A percentile compares a stretch with the other conserved stretches of the same genome.
Conservation (phyloP, 1,140 invertebrate genomes). For the Ditylenchus dipsaci region DNA sequence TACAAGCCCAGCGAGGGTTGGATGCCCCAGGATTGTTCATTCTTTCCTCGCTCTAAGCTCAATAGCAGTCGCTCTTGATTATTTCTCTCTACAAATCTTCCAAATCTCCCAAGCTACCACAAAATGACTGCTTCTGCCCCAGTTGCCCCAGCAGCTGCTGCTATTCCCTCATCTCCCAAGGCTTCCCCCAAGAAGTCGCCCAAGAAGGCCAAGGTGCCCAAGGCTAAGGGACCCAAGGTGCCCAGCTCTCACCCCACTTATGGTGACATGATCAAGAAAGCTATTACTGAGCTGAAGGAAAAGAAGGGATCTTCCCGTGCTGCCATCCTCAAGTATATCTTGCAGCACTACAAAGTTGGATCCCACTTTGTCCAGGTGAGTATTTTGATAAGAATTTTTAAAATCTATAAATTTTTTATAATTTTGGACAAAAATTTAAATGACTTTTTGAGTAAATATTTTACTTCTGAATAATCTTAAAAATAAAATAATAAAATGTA, state of each 20-base stretch:
- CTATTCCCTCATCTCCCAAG: background rate
- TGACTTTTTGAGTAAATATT: background rate
- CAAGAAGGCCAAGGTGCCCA: conserved; percentile 8
- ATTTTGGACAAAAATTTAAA: background rate
- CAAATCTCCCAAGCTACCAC: background rate
- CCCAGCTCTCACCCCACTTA: conserved; percentile 34
- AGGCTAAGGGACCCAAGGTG: conserved; percentile 7
- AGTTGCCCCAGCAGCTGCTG: conserved; percentile 1
- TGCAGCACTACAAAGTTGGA: conserved; percentile 59
- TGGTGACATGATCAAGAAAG: conserved; percentile 40
- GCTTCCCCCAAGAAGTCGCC: conserved; percentile 6
- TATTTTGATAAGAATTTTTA: background rate
- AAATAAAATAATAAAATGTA: too few relatives aligned
- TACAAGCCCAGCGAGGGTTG: background rate
- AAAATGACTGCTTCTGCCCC: background rate
- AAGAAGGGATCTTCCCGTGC: conserved; percentile 56
- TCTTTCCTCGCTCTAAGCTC: background rate
- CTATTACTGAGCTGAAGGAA: conserved; percentile 38
- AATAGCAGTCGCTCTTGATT: background rate
- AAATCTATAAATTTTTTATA: background rate
- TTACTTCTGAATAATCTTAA: too few relatives aligned
- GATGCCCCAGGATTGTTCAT: background rate
- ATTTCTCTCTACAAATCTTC: background rate
- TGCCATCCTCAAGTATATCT: conserved; percentile 59
- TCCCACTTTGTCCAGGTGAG: conserved; percentile 35